phyloP scores from a whole-genome alignment of 1,140 invertebrate genomes.

The Caenorhabditis elegans region DNA sequence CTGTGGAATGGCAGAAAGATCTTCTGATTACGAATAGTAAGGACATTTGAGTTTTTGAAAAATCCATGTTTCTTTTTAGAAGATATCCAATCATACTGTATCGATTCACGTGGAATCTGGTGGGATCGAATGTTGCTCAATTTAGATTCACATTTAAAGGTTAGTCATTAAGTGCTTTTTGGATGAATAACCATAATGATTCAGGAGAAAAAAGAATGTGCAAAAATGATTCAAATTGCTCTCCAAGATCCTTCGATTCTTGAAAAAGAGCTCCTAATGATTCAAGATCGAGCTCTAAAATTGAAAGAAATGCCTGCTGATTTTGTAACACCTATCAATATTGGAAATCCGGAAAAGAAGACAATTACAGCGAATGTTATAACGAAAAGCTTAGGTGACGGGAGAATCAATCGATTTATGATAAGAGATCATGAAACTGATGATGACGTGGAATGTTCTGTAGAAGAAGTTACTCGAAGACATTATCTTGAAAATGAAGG shows the following conservation, averaged over 20 bases:
- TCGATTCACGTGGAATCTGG: conserved; percentile 51
- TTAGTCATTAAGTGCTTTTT: not conserved
- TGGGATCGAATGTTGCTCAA: conserved; percentile 57
- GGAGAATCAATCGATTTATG: conserved; percentile 55
- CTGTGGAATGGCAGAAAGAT: conserved; percentile 8
- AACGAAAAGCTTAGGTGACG: conserved; percentile 55
- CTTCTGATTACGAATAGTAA: not conserved
- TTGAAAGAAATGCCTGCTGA: conserved; percentile 33
- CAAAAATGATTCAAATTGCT: not conserved
- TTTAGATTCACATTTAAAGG: conserved; percentile 56
- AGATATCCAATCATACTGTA: conserved; percentile 46
- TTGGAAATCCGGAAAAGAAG: conserved; percentile 47
- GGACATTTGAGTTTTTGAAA: not conserved
- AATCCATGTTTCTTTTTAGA: not conserved
- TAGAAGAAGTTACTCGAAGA: conserved; percentile 55
- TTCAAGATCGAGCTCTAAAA: conserved; percentile 52
- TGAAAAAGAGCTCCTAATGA: conserved; percentile 38
- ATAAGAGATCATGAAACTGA: conserved; percentile 35
- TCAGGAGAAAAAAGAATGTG: not conserved
- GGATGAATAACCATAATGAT: no score
- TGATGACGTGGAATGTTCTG: conserved; percentile 43
- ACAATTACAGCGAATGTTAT: conserved; percentile 50
- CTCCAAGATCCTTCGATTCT: not conserved
- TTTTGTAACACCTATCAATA: not conserved
- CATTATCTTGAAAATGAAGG: conserved; percentile 52